Conservation (phyloP, 1,140 invertebrate genomes). For the Drosophila rufa region DNA sequence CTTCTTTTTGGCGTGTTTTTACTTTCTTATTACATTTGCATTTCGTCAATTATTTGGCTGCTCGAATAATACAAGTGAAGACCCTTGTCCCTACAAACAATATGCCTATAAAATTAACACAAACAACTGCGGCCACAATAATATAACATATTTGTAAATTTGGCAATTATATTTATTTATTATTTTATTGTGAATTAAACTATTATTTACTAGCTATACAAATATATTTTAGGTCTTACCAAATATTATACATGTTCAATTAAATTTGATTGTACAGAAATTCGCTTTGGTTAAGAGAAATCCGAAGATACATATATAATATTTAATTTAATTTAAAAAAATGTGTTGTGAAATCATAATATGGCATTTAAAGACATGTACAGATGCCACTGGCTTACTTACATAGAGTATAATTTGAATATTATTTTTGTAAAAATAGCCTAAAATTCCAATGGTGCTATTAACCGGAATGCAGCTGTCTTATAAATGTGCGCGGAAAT, state of each 20-base stretch:
- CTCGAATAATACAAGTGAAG: neutral
- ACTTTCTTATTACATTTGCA: neutral
- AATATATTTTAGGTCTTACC: no score
- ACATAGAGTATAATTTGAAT: no score
- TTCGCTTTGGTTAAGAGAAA: neutral
- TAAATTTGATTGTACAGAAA: neutral
- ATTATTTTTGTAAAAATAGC: neutral
- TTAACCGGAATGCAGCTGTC: slow-evolving; percentile 6
- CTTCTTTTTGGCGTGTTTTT: neutral
- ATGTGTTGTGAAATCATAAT: neutral
- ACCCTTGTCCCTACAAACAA: neutral
- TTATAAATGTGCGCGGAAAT: slow-evolving; percentile 9
- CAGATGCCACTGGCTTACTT: neutral
- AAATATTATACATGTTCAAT: no score
- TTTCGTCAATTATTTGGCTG: slow-evolving; percentile 6
- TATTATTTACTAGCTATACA: neutral
- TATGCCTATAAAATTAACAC: slow-evolving; percentile 2
- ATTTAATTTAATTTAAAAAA: neutral
- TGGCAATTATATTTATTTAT: no score
- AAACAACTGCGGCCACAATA: slow-evolving; percentile 10
- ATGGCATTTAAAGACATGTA: neutral
- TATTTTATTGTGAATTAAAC: neutral
- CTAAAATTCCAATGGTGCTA: neutral
- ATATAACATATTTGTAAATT: neutral
- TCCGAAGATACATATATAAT: neutral